phyloP scores from a whole-genome alignment of 2,888 invertebrate genomes.

The Microctonus brassicae region DNA sequence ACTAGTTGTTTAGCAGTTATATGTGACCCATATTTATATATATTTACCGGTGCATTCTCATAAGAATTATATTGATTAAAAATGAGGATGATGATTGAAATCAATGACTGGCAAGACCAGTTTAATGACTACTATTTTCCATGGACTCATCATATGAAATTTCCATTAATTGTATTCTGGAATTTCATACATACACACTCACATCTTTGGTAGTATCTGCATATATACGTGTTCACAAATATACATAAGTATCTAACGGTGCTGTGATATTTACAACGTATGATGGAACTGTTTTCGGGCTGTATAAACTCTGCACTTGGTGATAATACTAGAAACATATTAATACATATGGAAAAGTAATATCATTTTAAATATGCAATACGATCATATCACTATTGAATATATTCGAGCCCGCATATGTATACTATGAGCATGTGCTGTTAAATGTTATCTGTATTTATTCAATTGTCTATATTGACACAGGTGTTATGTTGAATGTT shows the following conservation, averaged over 20 bases:
- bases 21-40: neutral
- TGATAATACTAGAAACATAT: neutral
- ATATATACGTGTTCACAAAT: neutral
- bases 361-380: conserved; percentile 5
- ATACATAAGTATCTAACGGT: conserved; percentile 16
- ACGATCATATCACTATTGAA: neutral
- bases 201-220: neutral
- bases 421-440: neutral
- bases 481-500: neutral
- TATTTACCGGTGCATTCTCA: neutral
- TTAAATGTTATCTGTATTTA: neutral
- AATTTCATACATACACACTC: neutral
- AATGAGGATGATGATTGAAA: neutral
- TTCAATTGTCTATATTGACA: neutral
- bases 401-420: conserved; percentile 3
- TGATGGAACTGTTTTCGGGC: conserved; percentile 7
- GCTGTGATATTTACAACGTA: conserved; percentile 9
- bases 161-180: neutral
- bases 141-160: neutral
- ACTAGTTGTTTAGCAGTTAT: too few relatives aligned
- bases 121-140: neutral
- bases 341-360: neutral
- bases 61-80: neutral
- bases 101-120: neutral
- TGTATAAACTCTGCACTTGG: conserved; percentile 7